Evolutionary conservation across 2,113 vertebrate species (phyloP), one percentile per base, ranked within the genome.

Genomic region (Podarcis muralis): DNA sequence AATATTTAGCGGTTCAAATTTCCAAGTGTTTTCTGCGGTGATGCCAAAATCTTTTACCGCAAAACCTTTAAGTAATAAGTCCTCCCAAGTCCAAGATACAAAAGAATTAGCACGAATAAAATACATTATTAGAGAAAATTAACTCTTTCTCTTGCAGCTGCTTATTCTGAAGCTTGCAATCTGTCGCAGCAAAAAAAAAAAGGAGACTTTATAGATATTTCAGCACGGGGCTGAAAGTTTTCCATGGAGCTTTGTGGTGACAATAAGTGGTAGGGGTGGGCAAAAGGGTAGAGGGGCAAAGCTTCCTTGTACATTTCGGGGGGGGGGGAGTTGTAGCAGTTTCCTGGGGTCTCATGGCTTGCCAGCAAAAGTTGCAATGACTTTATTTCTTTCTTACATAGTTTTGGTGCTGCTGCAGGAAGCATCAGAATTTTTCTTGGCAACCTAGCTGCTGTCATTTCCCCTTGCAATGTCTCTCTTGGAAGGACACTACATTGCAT

Each of bases 11-110:
- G 87, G 74, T 93, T 95, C 90, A 2, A 37, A 91, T 92, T 95
- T 95, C 92, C 90, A 95, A 95, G 94, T 75, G 43, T 93, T 96
- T 94, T 91, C 94, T 95, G 95, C 93, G 94, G 88, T 92, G 87
- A 94, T 94, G 95, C 95, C 95, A 95, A 89, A 94, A 94, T 95
- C 90, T 94, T 92, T 94, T 95, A 94, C 92, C 1, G 95, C 92
- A 94, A 94, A 91, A 92, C 92, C 90, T 95, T 93, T 94, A 95
- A 95, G 95, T 92, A 95, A 77, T 91, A 88, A 95, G 92, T 95
- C 91, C 94, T 93, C 92, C 93, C 94, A 93, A 94, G 91, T 92
- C 87, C 65, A 20, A 12, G 4, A 20, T 35, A 74, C 15, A 72
- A 57, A 53, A 27, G 6, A 32, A 79, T 66, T 27, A 77, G 72